phyloP scores from a whole-genome alignment of 2,113 vertebrate species.

The Promerops cafer region DNA sequence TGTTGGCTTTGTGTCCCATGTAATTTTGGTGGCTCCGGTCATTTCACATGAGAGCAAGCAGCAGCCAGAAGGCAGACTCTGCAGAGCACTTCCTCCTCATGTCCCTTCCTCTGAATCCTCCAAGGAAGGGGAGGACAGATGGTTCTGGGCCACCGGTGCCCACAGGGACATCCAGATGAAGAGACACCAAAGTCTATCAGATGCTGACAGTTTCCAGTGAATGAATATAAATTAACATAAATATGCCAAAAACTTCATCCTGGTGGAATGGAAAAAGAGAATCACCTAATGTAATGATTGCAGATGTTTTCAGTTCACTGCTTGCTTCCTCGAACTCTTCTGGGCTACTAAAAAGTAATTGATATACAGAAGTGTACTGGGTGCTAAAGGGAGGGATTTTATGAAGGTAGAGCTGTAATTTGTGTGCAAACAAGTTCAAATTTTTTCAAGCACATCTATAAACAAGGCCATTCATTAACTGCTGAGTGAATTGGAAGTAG shows the following conservation, averaged over 20 bases:
- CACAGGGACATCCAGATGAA: neutral
- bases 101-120: neutral
- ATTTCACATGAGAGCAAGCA: neutral
- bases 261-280: neutral
- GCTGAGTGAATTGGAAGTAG: neutral
- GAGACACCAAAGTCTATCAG: neutral
- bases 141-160: neutral
- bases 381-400: neutral
- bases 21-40: neutral
- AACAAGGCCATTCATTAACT: neutral
- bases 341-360: neutral
- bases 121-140: neutral
- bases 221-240: neutral
- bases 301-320: neutral
- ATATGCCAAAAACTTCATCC: neutral
- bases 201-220: neutral
- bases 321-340: neutral
- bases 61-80: neutral
- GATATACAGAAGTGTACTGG: neutral
- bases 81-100: neutral
- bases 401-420: neutral
- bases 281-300: neutral
- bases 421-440: neutral
- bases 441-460: neutral
- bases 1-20: neutral